Conservation (phyloP, 1,140 invertebrate genomes). For the Cyrtorhinus lividipennis region DNA sequence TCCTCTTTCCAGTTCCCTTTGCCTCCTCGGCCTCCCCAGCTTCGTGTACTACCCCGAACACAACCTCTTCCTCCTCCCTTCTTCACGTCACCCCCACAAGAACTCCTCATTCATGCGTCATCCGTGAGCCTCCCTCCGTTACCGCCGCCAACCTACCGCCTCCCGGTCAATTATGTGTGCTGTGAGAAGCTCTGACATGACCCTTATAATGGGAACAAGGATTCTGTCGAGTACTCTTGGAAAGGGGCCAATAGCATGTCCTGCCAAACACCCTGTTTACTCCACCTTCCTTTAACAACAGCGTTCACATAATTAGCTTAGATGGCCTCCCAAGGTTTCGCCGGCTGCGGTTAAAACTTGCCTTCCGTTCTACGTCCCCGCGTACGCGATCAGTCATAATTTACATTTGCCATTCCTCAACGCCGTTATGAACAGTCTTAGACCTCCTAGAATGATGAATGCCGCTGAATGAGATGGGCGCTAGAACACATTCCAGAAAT, state of each 20-base stretch:
- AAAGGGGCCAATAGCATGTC: not conserved
- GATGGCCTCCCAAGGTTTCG: not conserved
- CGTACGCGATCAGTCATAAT: too few species aligned
- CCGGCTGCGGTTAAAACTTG: not conserved
- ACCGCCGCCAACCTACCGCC: not conserved
- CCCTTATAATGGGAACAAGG: constrained; percentile 5
- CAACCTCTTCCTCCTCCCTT: not conserved
- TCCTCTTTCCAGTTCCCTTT: too few species aligned
- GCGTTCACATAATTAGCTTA: not conserved
- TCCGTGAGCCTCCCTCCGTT: not conserved
- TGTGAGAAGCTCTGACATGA: constrained; percentile 3
- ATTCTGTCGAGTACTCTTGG: constrained; percentile 6
- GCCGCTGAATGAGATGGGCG: too few species aligned
- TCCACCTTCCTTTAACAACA: not conserved
- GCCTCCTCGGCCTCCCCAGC: too few species aligned
- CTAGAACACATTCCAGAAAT: too few species aligned
- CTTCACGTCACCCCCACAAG: not conserved
- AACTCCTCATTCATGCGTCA: too few species aligned
- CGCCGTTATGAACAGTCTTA: too few species aligned
- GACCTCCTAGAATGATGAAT: too few species aligned
- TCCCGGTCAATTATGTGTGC: constrained; percentile 3
- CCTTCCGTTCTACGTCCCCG: not conserved
- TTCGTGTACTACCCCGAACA: too few species aligned
- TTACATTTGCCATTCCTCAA: too few species aligned
- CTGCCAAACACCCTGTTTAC: constrained; percentile 8